A percentile compares a stretch with the other conserved stretches of the same genome.
Evolutionary conservation across 2,113 vertebrate genomes (phyloP).

Genomic region (Albula goreensis): DNA sequence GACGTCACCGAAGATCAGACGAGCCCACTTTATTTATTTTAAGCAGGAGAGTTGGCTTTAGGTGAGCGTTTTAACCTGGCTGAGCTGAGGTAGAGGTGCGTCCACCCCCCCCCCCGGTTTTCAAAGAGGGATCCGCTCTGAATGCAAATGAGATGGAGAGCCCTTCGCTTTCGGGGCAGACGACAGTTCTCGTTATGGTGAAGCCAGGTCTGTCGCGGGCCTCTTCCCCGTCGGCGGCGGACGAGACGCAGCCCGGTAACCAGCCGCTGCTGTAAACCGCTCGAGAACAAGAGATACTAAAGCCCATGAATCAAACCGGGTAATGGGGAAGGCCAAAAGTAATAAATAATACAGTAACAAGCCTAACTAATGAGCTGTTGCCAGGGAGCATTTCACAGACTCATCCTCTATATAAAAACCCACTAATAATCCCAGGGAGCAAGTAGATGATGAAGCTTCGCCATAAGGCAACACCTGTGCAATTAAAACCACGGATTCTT

Average conservation of each 20-base stretch:
- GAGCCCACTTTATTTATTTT: neutral
- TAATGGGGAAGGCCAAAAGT: constrained; percentile 89
- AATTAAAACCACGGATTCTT: constrained; percentile 96
- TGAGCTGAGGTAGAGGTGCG: neutral
- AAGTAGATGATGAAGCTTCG: constrained; percentile 96
- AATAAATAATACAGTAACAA: constrained; percentile 99
- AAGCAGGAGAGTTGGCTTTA: neutral
- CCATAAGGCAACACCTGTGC: constrained; percentile 99
- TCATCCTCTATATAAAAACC: constrained; percentile 92
- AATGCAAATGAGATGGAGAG: neutral
- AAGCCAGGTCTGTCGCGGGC: neutral
- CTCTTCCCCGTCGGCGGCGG: neutral
- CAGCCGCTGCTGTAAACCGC: constrained; percentile 37
- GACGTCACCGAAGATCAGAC: neutral
- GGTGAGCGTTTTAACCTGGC: neutral
- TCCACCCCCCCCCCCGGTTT: neutral
- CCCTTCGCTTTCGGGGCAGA: neutral
- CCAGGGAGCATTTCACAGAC: constrained; percentile 93
- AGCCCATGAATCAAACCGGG: constrained; percentile 97
- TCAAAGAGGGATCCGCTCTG: neutral
- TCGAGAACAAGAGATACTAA: constrained; percentile 60
- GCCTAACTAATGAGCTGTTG: constrained; percentile 99
- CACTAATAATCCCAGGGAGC: constrained; percentile 96
- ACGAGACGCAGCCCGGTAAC: neutral
- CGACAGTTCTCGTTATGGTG: neutral